phyloP scores from a whole-genome alignment of 53 echinoderm and acorn worm species.

The Stichopus horrens region DNA sequence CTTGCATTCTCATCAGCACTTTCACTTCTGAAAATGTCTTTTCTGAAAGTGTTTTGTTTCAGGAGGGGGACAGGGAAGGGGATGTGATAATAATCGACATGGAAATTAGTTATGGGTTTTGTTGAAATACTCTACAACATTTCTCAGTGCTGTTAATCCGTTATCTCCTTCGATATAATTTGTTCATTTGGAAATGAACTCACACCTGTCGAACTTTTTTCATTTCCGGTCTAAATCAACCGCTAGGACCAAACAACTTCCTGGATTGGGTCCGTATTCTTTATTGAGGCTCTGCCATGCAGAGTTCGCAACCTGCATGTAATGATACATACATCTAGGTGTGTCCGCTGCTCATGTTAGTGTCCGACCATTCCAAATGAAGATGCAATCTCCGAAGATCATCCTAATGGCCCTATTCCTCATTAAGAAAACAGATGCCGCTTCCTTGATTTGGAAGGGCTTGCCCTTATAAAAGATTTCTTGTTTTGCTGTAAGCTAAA shows the following conservation, averaged over 20 bases:
- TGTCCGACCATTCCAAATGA: neutral
- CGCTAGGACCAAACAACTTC: conserved; percentile 1
- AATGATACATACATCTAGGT: neutral
- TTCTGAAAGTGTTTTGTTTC: too few relatives aligned
- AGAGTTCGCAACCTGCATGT: neutral
- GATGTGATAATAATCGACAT: too few relatives aligned
- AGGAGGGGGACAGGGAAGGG: too few relatives aligned
- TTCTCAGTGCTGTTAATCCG: too few relatives aligned
- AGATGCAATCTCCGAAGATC: neutral
- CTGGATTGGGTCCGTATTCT: neutral
- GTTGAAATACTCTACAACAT: too few relatives aligned
- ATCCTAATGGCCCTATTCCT: conserved; percentile 1
- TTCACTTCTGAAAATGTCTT: too few relatives aligned
- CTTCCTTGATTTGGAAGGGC: conserved; percentile 33
- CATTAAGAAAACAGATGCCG: conserved; percentile 41
- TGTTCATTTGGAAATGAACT: neutral
- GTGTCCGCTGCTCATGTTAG: neutral
- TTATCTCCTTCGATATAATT: too few relatives aligned
- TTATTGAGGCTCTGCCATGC: too few relatives aligned
- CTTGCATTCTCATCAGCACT: too few relatives aligned
- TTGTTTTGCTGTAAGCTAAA: conserved; percentile 1
- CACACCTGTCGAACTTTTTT: conserved; percentile 7
- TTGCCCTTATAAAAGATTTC: conserved; percentile 1
- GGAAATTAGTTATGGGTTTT: too few relatives aligned
- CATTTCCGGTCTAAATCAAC: conserved; percentile 10